phyloP scores from a whole-genome alignment of 1,140 invertebrate species.

The Drosophila serrata region DNA sequence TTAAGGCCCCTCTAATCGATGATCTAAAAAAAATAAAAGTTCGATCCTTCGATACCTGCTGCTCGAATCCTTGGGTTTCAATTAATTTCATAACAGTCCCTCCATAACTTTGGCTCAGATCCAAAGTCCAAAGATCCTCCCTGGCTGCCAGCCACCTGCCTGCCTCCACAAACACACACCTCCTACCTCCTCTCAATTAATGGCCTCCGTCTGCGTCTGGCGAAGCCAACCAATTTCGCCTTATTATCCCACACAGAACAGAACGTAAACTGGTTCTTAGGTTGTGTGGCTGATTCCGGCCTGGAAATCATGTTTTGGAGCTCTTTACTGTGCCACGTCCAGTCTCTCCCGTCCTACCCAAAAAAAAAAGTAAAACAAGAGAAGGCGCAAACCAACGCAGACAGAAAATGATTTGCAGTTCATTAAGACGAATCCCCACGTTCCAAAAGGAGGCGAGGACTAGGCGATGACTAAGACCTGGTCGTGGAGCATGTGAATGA shows the following conservation, averaged over 20 bases:
- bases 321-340: slow-evolving; percentile 41
- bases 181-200: slow-evolving; percentile 67
- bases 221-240: slow-evolving; percentile 63
- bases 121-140: slow-evolving; percentile 45
- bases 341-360: slow-evolving; percentile 33
- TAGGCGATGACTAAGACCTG: slow-evolving; percentile 68
- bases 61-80: slow-evolving; percentile 11
- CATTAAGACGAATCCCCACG: slow-evolving; percentile 68
- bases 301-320: slow-evolving; percentile 48
- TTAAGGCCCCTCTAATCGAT: slow-evolving; percentile 28
- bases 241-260: slow-evolving; percentile 72
- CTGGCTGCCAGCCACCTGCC: slow-evolving; percentile 33
- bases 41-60: slow-evolving; percentile 9
- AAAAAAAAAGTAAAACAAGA: slow-evolving; percentile 16
- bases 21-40: slow-evolving; percentile 15
- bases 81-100: slow-evolving; percentile 40
- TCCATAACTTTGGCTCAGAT: slow-evolving; percentile 9
- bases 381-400: slow-evolving; percentile 57
- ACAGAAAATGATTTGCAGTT: slow-evolving; percentile 78
- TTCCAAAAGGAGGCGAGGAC: slow-evolving; percentile 45
- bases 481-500: slow-evolving; percentile 41
- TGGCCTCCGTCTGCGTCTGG: slow-evolving; percentile 28
- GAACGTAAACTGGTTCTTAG: slow-evolving; percentile 37
- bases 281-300: slow-evolving; percentile 51
- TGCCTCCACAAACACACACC: slow-evolving; percentile 30